phyloP scores from a whole-genome alignment of 2,797 vertebrate genomes.

The Rhynchotus rufescens region DNA sequence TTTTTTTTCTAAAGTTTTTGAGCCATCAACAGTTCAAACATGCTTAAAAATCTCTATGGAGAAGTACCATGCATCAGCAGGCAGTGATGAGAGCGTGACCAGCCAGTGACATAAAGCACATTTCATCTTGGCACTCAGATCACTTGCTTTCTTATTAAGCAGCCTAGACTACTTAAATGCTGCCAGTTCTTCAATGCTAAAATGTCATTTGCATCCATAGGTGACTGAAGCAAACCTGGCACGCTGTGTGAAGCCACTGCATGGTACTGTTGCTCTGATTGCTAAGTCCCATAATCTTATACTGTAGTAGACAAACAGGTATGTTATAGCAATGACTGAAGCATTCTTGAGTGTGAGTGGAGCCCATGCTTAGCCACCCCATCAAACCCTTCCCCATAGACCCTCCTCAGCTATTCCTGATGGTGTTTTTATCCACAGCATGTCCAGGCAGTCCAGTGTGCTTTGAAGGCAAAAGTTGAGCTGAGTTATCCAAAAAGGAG shows the following conservation, averaged over 20 bases:
- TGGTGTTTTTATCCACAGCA: background rate
- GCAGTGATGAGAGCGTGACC: background rate
- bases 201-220: background rate
- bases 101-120: background rate
- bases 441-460: background rate
- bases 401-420: background rate
- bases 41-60: background rate
- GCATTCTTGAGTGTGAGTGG: background rate
- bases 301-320: background rate
- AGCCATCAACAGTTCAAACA: background rate
- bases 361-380: rapidly evolving
- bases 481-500: background rate
- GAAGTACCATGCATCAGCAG: background rate
- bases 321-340: rapidly evolving
- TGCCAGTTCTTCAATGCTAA: slow-evolving; percentile 9
- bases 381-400: background rate
- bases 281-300: background rate
- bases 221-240: background rate
- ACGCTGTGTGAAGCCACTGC: background rate
- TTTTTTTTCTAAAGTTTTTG: background rate
- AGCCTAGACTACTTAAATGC: background rate
- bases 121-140: background rate
- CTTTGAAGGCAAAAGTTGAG: background rate
- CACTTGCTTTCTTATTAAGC: slow-evolving; percentile 19
- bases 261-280: background rate